Conservation (phyloP, 2,797 vertebrate species). For the Ceyx erithaca region DNA sequence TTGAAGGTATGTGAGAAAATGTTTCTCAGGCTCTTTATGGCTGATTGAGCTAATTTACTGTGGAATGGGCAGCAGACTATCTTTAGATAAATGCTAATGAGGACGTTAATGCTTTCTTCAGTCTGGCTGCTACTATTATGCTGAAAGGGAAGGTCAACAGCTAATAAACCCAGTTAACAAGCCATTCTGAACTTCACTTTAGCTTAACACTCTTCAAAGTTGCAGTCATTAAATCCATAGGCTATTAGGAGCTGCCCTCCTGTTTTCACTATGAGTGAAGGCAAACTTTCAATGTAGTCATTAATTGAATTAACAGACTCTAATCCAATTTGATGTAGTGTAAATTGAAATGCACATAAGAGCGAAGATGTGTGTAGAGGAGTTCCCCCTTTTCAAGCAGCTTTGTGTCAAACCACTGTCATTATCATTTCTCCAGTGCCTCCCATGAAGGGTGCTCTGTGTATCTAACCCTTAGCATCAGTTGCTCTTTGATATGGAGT, state of each 20-base stretch:
- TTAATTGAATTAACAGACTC: conserved; percentile 79
- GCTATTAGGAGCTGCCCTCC: conserved; percentile 71
- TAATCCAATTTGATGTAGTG: conserved; percentile 72
- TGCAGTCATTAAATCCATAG: conserved; percentile 78
- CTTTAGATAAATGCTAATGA: conserved; percentile 84
- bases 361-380: conserved; percentile 3
- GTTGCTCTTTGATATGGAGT: conserved; percentile 7
- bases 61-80: conserved; percentile 81
- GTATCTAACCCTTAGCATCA: conserved; percentile 19
- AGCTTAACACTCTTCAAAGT: conserved; percentile 78
- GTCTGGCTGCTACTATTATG: conserved; percentile 72
- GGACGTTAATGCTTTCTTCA: conserved; percentile 73
- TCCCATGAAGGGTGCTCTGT: conserved; percentile 9
- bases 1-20: conserved; percentile 69
- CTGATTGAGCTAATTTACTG: conserved; percentile 83
- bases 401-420: neutral
- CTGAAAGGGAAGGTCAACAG: conserved; percentile 83
- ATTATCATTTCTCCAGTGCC: neutral
- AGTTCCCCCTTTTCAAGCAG: neutral
- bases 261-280: conserved; percentile 64
- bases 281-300: conserved; percentile 72
- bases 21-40: conserved; percentile 81
- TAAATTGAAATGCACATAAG: conserved; percentile 60
- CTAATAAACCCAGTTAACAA: conserved; percentile 84
- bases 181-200: conserved; percentile 78